A percentile compares a stretch with the other conserved stretches of the same genome.
Evolutionary conservation across 2,113 vertebrate genomes (phyloP).

Genomic region (Mystacornis crossleyi): DNA sequence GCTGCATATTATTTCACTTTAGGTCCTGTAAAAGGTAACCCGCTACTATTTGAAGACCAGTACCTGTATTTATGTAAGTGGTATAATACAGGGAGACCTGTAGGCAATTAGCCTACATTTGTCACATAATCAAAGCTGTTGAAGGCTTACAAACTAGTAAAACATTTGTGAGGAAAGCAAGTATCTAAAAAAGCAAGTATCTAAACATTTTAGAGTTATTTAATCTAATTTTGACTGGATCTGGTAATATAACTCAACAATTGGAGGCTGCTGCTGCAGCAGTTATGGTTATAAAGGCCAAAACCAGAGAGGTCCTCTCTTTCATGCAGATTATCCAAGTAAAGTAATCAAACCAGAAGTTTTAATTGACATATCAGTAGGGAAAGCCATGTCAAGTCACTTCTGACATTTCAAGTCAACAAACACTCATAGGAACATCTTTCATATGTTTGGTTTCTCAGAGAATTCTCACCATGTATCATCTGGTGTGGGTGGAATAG

Average conservation of each 20-base stretch:
- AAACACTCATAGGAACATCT: neutral
- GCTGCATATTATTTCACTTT: conserved; percentile 42
- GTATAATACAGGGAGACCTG: neutral
- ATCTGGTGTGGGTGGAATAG: neutral
- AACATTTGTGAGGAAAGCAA: neutral
- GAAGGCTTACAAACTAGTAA: neutral
- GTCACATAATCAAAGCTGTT: conserved; percentile 7
- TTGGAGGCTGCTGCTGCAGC: neutral
- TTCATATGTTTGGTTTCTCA: neutral
- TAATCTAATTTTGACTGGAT: neutral
- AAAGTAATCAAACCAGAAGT: neutral
- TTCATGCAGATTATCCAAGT: neutral
- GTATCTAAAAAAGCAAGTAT: neutral
- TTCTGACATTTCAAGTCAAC: neutral
- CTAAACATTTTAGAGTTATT: neutral
- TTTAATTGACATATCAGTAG: neutral
- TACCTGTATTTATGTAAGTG: conserved; percentile 11
- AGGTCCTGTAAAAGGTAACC: conserved; percentile 12
- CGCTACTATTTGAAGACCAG: neutral
- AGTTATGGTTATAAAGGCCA: neutral
- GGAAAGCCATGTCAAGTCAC: neutral
- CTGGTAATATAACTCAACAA: neutral
- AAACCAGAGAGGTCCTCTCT: neutral
- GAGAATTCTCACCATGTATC: neutral
- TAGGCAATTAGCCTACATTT: neutral